These are phyloP conservation scores for Malachius bipustulatus DNA, from an alignment of 2,888 invertebrate species.

Conservation along the genomic window DNA sequence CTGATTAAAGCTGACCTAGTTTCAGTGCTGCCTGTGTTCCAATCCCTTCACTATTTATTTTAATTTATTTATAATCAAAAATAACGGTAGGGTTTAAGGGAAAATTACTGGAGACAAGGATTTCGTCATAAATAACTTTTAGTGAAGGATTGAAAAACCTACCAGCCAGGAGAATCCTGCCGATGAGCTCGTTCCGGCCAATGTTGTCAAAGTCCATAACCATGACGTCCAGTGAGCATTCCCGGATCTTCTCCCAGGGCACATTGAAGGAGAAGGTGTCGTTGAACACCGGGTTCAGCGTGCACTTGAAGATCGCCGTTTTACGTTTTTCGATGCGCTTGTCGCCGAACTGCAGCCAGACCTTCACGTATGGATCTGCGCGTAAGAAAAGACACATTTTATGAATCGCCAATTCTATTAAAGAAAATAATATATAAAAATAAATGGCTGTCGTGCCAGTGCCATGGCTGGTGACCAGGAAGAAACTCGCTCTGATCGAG, in stretches of 20 bases:
- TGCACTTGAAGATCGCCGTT: conserved; percentile 89
- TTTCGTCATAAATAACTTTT: too few relatives aligned
- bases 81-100: too few relatives aligned
- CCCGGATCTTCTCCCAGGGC: conserved; percentile 92
- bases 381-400: conserved; percentile 21
- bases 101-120: too few relatives aligned
- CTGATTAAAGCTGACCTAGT: not conserved
- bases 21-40: too few relatives aligned
- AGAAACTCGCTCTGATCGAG: too few relatives aligned
- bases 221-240: conserved; percentile 86
- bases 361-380: conserved; percentile 96
- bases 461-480: too few relatives aligned
- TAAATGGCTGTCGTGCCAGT: too few relatives aligned
- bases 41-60: too few relatives aligned
- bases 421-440: too few relatives aligned
- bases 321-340: conserved; percentile 92
- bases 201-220: conserved; percentile 98
- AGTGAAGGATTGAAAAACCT: too few relatives aligned
- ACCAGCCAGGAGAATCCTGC: conserved; percentile 87
- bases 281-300: conserved; percentile 90
- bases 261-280: conserved; percentile 93
- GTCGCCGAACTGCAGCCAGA: conserved; percentile 92
- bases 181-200: conserved; percentile 84
- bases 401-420: too few relatives aligned
- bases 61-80: too few relatives aligned